Percentiles rank a stretch among this genome's conserved stretches.
phyloP scores from a whole-genome alignment of 2,113 vertebrate species.

The Micromys minutus region DNA sequence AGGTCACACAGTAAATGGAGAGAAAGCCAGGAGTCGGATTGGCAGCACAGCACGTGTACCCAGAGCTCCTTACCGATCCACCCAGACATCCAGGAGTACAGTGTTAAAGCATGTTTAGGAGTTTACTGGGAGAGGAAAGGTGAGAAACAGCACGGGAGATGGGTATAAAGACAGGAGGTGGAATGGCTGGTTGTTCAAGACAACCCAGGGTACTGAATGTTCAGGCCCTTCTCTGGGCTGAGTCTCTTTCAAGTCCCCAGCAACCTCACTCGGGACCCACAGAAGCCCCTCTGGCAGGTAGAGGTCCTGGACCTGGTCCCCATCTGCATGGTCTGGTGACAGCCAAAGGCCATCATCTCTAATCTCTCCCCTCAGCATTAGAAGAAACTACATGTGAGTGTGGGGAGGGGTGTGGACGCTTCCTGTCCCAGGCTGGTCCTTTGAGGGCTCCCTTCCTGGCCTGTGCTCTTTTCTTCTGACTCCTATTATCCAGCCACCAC shows the following conservation, averaged over 20 bases:
- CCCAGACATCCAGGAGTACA: background rate
- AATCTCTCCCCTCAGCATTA: background rate
- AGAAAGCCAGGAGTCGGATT: background rate
- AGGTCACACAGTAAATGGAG: background rate
- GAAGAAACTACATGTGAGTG: background rate
- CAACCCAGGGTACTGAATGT: background rate
- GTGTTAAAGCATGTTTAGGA: background rate
- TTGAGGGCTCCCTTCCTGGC: background rate
- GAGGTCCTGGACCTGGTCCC: background rate
- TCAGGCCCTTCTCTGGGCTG: background rate
- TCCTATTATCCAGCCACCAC: background rate
- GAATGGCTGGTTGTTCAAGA: background rate
- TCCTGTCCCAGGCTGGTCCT: background rate
- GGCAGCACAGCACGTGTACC: background rate
- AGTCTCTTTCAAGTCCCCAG: background rate
- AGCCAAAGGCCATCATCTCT: background rate
- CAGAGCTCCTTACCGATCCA: background rate
- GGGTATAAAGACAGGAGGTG: background rate
- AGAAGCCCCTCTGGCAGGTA: background rate
- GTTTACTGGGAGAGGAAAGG: no score
- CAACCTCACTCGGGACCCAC: background rate
- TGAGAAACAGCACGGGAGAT: background rate
- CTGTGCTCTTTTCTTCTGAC: background rate
- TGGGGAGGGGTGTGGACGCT: no score
- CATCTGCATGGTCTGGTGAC: no score